These are phyloP conservation scores for Dipodomys spectabilis DNA, from an alignment of 2,113 vertebrate genomes.

Conservation along the genomic window DNA sequence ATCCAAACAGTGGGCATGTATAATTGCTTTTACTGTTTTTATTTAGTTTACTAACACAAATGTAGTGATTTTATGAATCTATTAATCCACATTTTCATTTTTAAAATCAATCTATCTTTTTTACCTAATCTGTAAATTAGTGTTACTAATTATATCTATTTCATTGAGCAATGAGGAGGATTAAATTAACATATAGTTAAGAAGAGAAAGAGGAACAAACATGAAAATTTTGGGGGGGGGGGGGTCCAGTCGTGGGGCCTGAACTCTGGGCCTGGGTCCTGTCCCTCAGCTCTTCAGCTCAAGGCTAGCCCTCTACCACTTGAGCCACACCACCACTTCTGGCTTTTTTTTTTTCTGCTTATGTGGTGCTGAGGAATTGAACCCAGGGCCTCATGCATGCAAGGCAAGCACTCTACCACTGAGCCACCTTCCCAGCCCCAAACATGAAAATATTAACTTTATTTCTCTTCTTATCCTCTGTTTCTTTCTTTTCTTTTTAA, in stretches of 20 bases:
- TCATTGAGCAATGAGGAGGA: neutral
- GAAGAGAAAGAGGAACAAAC: neutral
- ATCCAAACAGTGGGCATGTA: neutral
- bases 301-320: too few relatives aligned
- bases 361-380: too few relatives aligned
- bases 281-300: too few relatives aligned
- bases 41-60: slow-evolving; percentile 9
- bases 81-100: neutral
- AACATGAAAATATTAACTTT: slow-evolving; percentile 46
- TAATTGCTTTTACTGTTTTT: neutral
- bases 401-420: too few relatives aligned
- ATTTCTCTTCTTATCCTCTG: slow-evolving; percentile 3
- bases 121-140: slow-evolving; percentile 24
- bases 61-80: neutral
- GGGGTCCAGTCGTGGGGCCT: too few relatives aligned
- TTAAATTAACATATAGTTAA: slow-evolving; percentile 4
- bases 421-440: too few relatives aligned
- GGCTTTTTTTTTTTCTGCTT: too few relatives aligned
- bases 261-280: too few relatives aligned
- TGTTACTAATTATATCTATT: neutral
- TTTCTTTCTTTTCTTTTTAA: slow-evolving; percentile 49
- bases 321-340: too few relatives aligned
- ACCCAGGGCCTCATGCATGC: too few relatives aligned
- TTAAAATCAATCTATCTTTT: neutral
- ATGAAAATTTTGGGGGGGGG: too few relatives aligned